These are phyloP conservation scores for Syrrhaptes paradoxus DNA, from an alignment of 2,113 vertebrate genomes.

Conservation along the genomic window DNA sequence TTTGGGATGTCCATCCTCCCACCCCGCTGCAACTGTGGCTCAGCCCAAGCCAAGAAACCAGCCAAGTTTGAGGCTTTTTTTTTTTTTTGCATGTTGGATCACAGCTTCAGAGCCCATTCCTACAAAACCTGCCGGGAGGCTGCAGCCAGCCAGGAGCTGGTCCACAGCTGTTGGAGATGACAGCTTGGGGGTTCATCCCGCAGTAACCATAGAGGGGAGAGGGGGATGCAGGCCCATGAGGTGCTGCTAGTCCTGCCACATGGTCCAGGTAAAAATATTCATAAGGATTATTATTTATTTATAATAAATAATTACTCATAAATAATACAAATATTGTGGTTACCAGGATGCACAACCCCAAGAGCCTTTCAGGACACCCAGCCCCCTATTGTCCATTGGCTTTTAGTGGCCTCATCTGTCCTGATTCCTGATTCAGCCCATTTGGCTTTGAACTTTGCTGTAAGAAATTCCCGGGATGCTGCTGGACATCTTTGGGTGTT, in stretches of 20 bases:
- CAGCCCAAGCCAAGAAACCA: not conserved
- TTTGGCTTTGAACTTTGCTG: not conserved
- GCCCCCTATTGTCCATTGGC: not conserved
- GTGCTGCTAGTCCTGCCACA: not conserved
- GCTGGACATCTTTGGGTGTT: not conserved
- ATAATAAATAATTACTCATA: too few species aligned
- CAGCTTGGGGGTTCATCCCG: not conserved
- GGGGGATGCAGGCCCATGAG: not conserved
- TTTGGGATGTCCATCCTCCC: not conserved
- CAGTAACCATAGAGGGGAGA: not conserved
- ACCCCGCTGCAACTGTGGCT: not conserved
- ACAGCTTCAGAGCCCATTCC: not conserved
- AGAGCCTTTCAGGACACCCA: not conserved
- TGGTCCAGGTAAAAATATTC: too few species aligned
- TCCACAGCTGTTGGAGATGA: not conserved
- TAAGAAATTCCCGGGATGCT: not conserved
- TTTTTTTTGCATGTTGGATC: rapidly evolving
- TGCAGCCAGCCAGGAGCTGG: not conserved
- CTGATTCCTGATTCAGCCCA: not conserved
- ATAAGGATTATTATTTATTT: too few species aligned
- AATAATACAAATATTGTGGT: not conserved
- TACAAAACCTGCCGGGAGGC: not conserved
- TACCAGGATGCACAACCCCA: too few species aligned
- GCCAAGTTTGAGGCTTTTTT: not conserved
- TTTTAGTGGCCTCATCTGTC: not conserved